Evolutionary conservation across 2,113 vertebrate genomes (phyloP), one percentile per base, ranked within the genome.

Genomic region (Ochotona princeps): DNA sequence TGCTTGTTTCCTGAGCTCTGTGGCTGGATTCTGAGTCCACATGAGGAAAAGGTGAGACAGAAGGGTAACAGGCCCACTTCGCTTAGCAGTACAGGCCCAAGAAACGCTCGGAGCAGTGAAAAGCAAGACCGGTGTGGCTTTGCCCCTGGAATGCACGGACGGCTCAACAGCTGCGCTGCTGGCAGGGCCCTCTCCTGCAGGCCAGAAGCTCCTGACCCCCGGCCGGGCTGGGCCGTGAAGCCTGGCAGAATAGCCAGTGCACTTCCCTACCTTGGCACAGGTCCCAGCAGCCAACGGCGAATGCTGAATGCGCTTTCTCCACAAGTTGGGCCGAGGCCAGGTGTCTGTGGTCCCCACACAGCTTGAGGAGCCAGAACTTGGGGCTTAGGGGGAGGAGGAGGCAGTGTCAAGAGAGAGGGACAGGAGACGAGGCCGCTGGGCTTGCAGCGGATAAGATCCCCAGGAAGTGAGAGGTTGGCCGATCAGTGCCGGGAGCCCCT

Each of bases 331-430:
- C 38, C 38, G 38, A 44, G 38, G 38, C 38, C 38, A 44, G 38
- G 6, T 44, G 38, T 0, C 32, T 44, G 3, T 1, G 9, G 8
- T 84, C 21, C 8, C 28, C 26, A 10, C 11, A 0, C 20, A 10
- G 11, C 3, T 21, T 1, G 30, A 26, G 6, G 38, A 44, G 38
- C 38, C 38, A 44, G 38, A 44, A 18, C 54, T 57, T 57, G 18
- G 17, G 54, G 54, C 38, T 44, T 6, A 57, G 13, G 18, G 18
- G 5, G 54, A 44, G 26, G 51, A 49, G 30, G 35, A 67, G 7
- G 0, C 2, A 3, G 1, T 3, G 5, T 47, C 76, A 65, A 30
- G 30, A 14, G 0, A 0, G 54, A 13, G 51, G 28, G 65, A 57
- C 20, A 60, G n/a, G 38, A 44, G 38, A 44, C 38, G 38, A 6